phyloP scores from a whole-genome alignment of 2,797 vertebrate species.

The Sebastes trivittatus region DNA sequence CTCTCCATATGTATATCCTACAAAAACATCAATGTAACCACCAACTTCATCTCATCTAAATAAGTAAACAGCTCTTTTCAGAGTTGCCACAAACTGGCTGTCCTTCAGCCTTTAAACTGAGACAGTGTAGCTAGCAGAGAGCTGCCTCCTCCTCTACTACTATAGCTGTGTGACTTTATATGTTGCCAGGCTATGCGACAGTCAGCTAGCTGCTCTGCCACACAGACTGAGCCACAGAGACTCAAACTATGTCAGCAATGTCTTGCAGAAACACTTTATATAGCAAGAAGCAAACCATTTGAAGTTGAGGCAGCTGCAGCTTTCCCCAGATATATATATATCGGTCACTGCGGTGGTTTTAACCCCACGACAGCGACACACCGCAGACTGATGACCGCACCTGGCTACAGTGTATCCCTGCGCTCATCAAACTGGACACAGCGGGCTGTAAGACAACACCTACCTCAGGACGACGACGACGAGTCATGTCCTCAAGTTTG shows the following conservation, averaged over 20 bases:
- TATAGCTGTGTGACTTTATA: background rate
- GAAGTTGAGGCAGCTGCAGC: background rate
- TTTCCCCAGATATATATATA: background rate
- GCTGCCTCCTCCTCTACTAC: background rate
- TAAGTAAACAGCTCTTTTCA: background rate
- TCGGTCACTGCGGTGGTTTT: constrained; percentile 20
- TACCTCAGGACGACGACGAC: constrained; percentile 47
- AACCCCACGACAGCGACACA: background rate
- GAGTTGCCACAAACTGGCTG: background rate
- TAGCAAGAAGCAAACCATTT: background rate
- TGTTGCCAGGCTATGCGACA: constrained; percentile 35
- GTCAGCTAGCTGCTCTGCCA: constrained; percentile 8
- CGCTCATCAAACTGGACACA: background rate
- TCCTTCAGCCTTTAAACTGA: background rate
- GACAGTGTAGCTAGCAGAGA: background rate
- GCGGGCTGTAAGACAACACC: constrained; percentile 1
- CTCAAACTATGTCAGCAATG: background rate
- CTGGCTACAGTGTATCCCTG: constrained; percentile 11
- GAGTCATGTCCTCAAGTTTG: constrained; percentile 43
- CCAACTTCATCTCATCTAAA: background rate
- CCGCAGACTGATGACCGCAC: background rate
- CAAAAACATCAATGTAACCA: background rate
- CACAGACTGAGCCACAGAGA: background rate
- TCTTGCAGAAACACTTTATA: background rate
- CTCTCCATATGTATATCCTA: background rate